Evolutionary conservation across 2,888 invertebrate genomes (phyloP).

Genomic region (Tanytarsus gracilentus): DNA sequence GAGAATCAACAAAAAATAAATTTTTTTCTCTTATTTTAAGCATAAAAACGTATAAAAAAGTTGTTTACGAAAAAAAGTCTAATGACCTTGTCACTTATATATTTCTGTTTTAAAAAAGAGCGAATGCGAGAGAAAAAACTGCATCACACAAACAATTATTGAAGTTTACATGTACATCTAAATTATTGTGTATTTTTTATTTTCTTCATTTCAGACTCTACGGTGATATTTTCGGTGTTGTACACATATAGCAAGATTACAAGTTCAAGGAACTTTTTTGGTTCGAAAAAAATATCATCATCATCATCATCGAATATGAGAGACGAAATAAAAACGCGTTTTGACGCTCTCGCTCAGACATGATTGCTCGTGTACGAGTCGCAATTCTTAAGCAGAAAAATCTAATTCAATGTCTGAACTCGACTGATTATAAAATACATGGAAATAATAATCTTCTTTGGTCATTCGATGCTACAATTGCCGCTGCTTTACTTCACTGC

Average conservation of each 20-base stretch:
- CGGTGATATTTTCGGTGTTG: background rate
- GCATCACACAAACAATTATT: background rate
- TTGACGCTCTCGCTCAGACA: background rate
- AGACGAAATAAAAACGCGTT: background rate
- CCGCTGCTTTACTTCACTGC: background rate
- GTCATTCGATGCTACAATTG: no score
- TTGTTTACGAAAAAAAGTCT: slow-evolving; percentile 14
- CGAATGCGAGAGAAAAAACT: background rate
- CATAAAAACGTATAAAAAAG: slow-evolving; percentile 6
- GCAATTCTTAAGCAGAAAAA: no score
- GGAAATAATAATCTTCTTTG: no score
- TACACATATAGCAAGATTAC: no score
- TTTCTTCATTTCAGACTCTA: slow-evolving; percentile 3
- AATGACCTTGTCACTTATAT: slow-evolving; percentile 24
- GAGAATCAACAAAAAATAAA: no score
- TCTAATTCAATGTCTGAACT: no score
- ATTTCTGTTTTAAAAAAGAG: background rate
- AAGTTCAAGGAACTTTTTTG: no score
- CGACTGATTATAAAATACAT: background rate
- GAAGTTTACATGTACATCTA: slow-evolving; percentile 6
- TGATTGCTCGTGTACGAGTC: no score
- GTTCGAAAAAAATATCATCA: slow-evolving; percentile 4
- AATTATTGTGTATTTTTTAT: background rate
- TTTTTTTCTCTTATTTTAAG: no score
- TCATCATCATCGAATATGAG: background rate